phyloP scores from a whole-genome alignment of 2,888 invertebrate genomes.

The Leucophenga maculata region DNA sequence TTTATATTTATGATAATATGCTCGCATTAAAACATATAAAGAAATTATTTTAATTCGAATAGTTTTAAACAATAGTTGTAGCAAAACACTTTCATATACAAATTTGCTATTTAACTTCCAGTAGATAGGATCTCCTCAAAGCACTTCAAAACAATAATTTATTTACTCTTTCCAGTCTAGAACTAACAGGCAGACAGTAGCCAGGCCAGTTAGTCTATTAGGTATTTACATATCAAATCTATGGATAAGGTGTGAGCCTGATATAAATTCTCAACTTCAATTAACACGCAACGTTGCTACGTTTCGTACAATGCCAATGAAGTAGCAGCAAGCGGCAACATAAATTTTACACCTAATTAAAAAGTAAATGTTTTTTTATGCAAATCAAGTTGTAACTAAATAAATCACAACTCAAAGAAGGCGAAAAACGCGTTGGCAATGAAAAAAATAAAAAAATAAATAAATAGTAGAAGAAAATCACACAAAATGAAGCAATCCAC shows the following conservation, averaged over 20 bases:
- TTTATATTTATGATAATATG: too few relatives aligned
- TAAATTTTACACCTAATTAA: slow-evolving; percentile 65
- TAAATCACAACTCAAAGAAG: slow-evolving; percentile 51
- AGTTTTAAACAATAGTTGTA: too few relatives aligned
- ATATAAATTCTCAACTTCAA: slow-evolving; percentile 21
- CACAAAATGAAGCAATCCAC: slow-evolving; percentile 10
- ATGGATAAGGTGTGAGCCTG: neutral
- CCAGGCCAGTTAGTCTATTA: neutral
- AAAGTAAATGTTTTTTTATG: slow-evolving; percentile 64
- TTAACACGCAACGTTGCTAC: slow-evolving; percentile 26
- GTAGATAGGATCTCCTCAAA: too few relatives aligned
- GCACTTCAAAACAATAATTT: too few relatives aligned
- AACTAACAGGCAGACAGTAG: too few relatives aligned
- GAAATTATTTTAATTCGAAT: too few relatives aligned
- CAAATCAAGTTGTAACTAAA: slow-evolving; percentile 62
- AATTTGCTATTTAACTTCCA: too few relatives aligned
- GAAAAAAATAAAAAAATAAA: slow-evolving; percentile 16
- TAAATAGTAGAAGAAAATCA: slow-evolving; percentile 5
- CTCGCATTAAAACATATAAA: too few relatives aligned
- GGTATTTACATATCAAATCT: neutral
- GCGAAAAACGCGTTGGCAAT: neutral
- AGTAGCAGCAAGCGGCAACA: slow-evolving; percentile 50
- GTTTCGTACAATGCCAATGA: too few relatives aligned
- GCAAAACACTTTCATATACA: too few relatives aligned
- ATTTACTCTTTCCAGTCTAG: too few relatives aligned